These are phyloP conservation scores for Dioctria linearis DNA, from an alignment of 2,888 invertebrate genomes.

Conservation along the genomic window DNA sequence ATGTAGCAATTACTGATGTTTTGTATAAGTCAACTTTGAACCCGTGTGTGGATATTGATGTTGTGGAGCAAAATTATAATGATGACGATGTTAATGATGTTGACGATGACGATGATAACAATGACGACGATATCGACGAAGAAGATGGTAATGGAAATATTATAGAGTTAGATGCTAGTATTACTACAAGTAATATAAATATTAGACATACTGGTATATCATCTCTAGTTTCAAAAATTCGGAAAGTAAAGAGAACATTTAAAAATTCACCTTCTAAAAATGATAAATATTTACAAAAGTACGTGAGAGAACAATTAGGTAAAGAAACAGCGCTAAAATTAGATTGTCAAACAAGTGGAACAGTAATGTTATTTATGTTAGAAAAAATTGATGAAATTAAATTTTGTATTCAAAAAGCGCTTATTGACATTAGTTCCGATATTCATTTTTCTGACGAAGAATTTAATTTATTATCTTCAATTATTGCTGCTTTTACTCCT, in stretches of 20 bases:
- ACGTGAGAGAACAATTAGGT: constrained; percentile 51
- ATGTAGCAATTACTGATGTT: constrained; percentile 12
- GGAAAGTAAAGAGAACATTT: constrained; percentile 26
- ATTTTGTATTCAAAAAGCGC: constrained; percentile 58
- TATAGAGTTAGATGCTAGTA: too few species aligned
- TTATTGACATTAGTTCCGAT: constrained; percentile 59
- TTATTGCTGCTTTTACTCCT: background rate
- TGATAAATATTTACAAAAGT: constrained; percentile 54
- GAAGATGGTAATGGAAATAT: too few species aligned
- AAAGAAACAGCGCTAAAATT: constrained; percentile 54
- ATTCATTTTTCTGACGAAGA: constrained; percentile 37
- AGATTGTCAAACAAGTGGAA: constrained; percentile 58
- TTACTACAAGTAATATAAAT: background rate
- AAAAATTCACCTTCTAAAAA: constrained; percentile 40
- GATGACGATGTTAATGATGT: background rate
- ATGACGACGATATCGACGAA: background rate
- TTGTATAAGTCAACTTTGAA: background rate
- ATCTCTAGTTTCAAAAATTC: constrained; percentile 26
- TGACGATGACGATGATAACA: constrained; percentile 18
- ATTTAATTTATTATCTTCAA: constrained; percentile 6
- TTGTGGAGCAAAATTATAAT: background rate
- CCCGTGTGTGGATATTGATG: too few species aligned
- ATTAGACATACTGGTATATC: background rate
- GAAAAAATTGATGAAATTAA: constrained; percentile 58
- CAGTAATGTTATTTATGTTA: constrained; percentile 56